Conservation (phyloP, 2,113 vertebrate genomes). For the Solenodon paradoxus region DNA sequence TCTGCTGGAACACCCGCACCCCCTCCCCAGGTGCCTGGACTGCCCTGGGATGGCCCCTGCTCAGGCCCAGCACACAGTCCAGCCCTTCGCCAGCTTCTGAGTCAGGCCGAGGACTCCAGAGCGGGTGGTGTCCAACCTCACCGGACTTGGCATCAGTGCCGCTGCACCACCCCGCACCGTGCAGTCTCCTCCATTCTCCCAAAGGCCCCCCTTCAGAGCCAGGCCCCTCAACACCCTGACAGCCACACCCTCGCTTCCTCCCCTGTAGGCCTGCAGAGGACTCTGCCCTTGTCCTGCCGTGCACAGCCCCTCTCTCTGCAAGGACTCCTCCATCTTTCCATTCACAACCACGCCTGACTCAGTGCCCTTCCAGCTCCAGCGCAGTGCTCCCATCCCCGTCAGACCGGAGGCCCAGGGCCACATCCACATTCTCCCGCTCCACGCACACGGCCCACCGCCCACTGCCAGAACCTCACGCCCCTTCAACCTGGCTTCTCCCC, state of each 20-base stretch:
- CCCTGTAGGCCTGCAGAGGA: accelerated
- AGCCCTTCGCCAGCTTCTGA: not conserved
- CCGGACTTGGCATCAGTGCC: not conserved
- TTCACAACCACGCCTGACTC: not conserved
- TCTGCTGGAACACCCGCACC: not conserved
- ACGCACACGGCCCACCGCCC: not conserved
- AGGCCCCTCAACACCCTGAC: not conserved
- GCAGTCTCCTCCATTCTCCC: not conserved
- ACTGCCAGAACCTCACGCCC: not conserved
- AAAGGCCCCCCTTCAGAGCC: not conserved
- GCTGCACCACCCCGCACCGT: not conserved
- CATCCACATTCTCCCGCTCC: accelerated
- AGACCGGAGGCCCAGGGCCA: not conserved
- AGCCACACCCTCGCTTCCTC: not conserved
- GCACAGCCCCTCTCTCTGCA: not conserved
- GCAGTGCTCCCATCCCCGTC: accelerated
- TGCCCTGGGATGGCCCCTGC: not conserved
- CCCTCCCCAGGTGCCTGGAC: not conserved
- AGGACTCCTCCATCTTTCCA: not conserved
- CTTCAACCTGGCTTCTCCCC: not conserved
- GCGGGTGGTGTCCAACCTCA: not conserved
- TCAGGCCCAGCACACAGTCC: not conserved
- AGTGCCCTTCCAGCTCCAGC: not conserved
- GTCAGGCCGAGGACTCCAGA: not conserved
- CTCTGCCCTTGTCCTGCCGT: not conserved